Base-by-base conservation (phyloP, 2,888 invertebrate genomes). In the Hirtodrosophila trivittata region DNA sequence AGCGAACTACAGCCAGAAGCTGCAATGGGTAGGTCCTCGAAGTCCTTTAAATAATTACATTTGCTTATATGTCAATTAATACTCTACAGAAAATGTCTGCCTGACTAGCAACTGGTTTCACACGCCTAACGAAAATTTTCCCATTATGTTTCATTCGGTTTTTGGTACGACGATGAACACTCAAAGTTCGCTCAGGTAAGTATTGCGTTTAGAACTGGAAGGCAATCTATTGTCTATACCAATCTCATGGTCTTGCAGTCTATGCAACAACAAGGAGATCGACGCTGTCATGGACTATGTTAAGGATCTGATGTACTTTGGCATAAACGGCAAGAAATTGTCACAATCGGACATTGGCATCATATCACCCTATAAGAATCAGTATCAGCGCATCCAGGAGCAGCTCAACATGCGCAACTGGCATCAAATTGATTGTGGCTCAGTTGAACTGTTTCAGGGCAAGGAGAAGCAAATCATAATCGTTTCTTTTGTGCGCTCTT, bases 391-490 rank as follows among this genome's bases (percentile, higher is more conserved):
- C 47, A 91, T 92, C 62, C 87, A 87, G 54, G 83, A 88, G 43
- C 86, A 87, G 58, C 72, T 90, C 10, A 82, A 84, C 55, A 69
- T 73, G 46, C 81, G 84, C 10, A 75, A 75, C 37, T 88, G 81
- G 78, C 73, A 77, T 63, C 88, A 92, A 3, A 91, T 95, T 5
- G 93, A 94, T 78, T 94, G 95, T 42, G 97, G 97, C 0, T 95
- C 97, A 0, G 96, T 96, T 1, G 97, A 97, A 89, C 93, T 94
- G 30, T 97, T 96, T 89, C 97, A 97, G 90, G 97, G 97, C 0
- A 94, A 95, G 69, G 97, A 97, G 90, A 94, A 95, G 86, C 92
- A 94, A 7, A 93, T 96, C 1, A 95, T 97, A 42, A 94, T 97
- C 5, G 93, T 97, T 47, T 94, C 95, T 0, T 96, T 96, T 0